phyloP scores from a whole-genome alignment of 1,140 invertebrate genomes.

The Drosophila chauvacae region DNA sequence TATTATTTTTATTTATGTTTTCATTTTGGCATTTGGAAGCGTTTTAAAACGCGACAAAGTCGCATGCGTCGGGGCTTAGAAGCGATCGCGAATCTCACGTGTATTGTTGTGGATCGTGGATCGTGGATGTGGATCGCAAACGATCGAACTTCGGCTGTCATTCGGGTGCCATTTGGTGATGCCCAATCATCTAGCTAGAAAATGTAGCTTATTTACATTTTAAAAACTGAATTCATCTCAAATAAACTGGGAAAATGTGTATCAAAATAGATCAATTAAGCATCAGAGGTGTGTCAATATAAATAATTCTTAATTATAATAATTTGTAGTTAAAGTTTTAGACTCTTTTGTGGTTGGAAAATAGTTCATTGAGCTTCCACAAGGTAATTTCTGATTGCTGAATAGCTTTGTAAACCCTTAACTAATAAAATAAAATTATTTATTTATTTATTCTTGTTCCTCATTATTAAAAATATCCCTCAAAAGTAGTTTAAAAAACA shows the following conservation, averaged over 20 bases:
- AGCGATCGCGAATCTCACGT: slow-evolving; percentile 7
- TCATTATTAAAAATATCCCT: neutral
- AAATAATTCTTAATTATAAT: too few species aligned
- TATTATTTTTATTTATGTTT: neutral
- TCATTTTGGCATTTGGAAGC: slow-evolving; percentile 6
- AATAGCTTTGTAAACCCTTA: too few species aligned
- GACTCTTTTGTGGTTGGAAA: too few species aligned
- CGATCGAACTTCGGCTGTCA: slow-evolving; percentile 15
- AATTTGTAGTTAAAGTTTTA: too few species aligned
- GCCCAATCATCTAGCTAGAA: neutral
- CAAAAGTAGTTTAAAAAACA: neutral
- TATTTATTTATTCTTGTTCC: too few species aligned
- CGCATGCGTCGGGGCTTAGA: slow-evolving; percentile 23
- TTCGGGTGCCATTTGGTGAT: neutral
- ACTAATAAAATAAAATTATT: too few species aligned
- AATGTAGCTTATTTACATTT: neutral
- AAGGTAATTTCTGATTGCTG: too few species aligned
- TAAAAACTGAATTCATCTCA: too few species aligned
- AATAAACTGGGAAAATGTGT: too few species aligned
- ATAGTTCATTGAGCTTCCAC: too few species aligned
- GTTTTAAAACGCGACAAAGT: slow-evolving; percentile 31
- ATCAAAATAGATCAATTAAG: too few species aligned
- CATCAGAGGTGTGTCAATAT: too few species aligned
- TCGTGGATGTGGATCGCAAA: slow-evolving; percentile 4
- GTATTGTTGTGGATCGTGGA: neutral